Evolutionary conservation across 2,113 vertebrate genomes (phyloP).

Genomic region (Anser cygnoides): DNA sequence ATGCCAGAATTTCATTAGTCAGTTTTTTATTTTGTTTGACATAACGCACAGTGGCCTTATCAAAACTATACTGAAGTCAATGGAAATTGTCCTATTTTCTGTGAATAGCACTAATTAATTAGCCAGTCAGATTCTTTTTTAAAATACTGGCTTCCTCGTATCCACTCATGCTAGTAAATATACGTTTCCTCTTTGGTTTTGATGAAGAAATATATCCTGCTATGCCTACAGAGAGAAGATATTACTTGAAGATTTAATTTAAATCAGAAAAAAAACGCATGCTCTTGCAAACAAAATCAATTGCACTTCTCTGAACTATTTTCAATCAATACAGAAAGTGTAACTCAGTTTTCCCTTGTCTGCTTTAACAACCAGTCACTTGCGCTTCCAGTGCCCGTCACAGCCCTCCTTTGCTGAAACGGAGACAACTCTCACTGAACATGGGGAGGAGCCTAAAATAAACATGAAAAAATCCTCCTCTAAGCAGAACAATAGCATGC

Average conservation of each 20-base stretch:
- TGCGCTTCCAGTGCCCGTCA: background rate
- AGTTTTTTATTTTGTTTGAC: background rate
- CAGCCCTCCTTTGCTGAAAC: rapidly evolving
- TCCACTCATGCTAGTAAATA: background rate
- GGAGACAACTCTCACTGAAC: background rate
- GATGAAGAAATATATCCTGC: background rate
- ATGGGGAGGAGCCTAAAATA: constrained; percentile 7
- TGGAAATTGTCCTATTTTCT: background rate
- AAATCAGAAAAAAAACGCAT: background rate
- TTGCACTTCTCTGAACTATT: background rate
- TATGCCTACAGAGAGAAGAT: background rate
- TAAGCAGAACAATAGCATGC: background rate
- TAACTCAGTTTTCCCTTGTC: constrained; percentile 25
- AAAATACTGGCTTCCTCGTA: background rate
- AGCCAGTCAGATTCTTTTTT: background rate
- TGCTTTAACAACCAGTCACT: constrained; percentile 25
- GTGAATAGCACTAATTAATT: background rate
- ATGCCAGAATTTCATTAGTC: background rate
- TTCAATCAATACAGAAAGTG: background rate
- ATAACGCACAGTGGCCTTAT: background rate
- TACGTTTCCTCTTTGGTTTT: background rate
- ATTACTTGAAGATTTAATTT: background rate
- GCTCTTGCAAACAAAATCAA: background rate
- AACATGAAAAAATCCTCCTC: constrained; percentile 14
- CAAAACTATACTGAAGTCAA: background rate